Percentiles rank a stretch among this genome's conserved stretches.
Conservation (phyloP, 2,888 invertebrate species). For the Parelbella ahira region DNA sequence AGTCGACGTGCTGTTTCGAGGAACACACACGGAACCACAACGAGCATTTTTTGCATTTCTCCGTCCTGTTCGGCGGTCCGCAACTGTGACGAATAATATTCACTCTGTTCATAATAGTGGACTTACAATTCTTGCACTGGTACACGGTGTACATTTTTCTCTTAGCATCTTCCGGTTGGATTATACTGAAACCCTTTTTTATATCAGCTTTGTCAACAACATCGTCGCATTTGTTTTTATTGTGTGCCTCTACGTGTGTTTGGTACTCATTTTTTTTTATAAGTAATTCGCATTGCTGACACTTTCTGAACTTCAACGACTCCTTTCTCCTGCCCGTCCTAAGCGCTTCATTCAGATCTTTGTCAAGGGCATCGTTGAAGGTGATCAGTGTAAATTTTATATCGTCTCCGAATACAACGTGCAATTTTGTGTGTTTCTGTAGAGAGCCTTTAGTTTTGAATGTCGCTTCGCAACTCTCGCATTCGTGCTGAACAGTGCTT, state of each 20-base stretch:
- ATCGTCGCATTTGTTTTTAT: no score
- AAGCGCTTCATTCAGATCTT: slow-evolving; percentile 25
- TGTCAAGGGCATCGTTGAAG: slow-evolving; percentile 33
- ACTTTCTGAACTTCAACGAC: slow-evolving; percentile 31
- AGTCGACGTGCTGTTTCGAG: slow-evolving; percentile 8
- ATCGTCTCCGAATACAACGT: slow-evolving; percentile 15
- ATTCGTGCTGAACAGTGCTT: background rate
- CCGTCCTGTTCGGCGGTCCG: background rate
- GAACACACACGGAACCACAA: slow-evolving; percentile 10
- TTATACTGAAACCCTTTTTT: no score
- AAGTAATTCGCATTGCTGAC: slow-evolving; percentile 30
- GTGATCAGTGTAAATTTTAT: slow-evolving; percentile 29
- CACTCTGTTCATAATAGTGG: slow-evolving; percentile 17
- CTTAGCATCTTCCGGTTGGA: no score
- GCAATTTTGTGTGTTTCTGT: slow-evolving; percentile 1
- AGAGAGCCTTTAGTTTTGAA: slow-evolving; percentile 25
- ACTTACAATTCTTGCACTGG: slow-evolving; percentile 25
- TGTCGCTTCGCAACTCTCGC: slow-evolving; percentile 28
- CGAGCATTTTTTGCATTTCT: slow-evolving; percentile 26
- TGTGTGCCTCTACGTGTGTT: slow-evolving; percentile 23
- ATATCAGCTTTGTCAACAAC: no score
- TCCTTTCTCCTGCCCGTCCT: slow-evolving; percentile 23
- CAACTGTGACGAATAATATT: slow-evolving; percentile 22
- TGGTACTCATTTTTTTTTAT: slow-evolving; percentile 28
- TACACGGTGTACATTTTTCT: slow-evolving; percentile 15